phyloP scores from a whole-genome alignment of 2,888 invertebrate species.

The Lumbricus terrestris region DNA sequence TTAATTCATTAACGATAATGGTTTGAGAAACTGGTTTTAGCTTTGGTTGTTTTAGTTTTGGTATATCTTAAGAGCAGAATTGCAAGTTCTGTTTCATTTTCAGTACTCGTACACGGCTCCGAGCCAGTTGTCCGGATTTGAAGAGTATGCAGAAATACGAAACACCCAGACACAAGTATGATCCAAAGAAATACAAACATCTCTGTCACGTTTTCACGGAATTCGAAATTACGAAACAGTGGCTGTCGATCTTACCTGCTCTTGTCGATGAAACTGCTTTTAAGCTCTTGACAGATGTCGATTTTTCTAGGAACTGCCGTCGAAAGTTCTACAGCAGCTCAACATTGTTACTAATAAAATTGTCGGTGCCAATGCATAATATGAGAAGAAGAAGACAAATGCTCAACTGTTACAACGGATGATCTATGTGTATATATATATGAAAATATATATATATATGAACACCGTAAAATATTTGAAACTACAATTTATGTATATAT shows the following conservation, averaged over 20 bases:
- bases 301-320: too few relatives aligned
- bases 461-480: neutral
- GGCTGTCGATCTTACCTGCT: neutral
- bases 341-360: neutral
- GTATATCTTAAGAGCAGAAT: too few relatives aligned
- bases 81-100: neutral
- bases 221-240: neutral
- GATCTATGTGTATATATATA: too few relatives aligned
- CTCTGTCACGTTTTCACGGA: neutral
- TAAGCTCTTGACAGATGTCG: neutral
- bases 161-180: neutral
- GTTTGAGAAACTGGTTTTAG: neutral
- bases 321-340: neutral
- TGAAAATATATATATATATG: neutral
- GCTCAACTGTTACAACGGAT: conserved; percentile 3
- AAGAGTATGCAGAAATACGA: conserved; percentile 3
- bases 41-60: neutral
- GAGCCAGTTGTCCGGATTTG: neutral
- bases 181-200: neutral
- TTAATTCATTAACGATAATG: neutral
- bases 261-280: neutral
- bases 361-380: neutral
- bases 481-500: neutral
- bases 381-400: neutral
- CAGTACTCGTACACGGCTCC: neutral